Evolutionary conservation across 2,113 vertebrate species (phyloP).

Genomic region (Pipra filicauda): DNA sequence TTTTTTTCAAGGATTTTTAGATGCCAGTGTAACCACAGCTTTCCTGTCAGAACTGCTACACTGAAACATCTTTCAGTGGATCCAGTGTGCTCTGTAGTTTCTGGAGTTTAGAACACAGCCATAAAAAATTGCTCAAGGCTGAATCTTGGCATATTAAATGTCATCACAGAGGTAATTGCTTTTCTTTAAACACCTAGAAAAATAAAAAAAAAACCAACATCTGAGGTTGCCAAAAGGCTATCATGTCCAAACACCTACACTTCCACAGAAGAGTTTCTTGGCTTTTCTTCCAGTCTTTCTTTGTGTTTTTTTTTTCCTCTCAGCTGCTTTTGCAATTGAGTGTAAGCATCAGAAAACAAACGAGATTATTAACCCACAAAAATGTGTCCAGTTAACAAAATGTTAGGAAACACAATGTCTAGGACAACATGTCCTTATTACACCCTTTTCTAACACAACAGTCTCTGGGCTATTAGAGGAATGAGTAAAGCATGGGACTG

Average conservation of each 20-base stretch:
- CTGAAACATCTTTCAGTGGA: slow-evolving; percentile 49
- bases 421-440: slow-evolving; percentile 16
- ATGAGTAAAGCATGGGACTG: slow-evolving; percentile 24
- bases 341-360: slow-evolving; percentile 34
- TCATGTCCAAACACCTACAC: slow-evolving; percentile 61
- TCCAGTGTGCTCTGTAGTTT: slow-evolving; percentile 49
- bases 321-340: slow-evolving; percentile 50
- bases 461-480: background rate
- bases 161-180: slow-evolving; percentile 77
- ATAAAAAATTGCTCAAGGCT: slow-evolving; percentile 76
- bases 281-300: slow-evolving; percentile 30
- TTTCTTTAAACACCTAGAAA: slow-evolving; percentile 69
- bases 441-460: slow-evolving; percentile 32
- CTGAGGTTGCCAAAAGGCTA: slow-evolving; percentile 61
- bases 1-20: slow-evolving; percentile 25
- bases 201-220: background rate
- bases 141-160: slow-evolving; percentile 70
- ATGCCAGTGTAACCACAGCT: background rate
- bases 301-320: background rate
- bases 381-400: slow-evolving; percentile 57
- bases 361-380: slow-evolving; percentile 49
- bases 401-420: slow-evolving; percentile 18
- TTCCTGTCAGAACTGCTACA: slow-evolving; percentile 52
- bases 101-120: slow-evolving; percentile 67
- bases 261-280: slow-evolving; percentile 28